Base-by-base conservation (phyloP, 2,797 vertebrate species). In the Sebastes cheni region DNA sequence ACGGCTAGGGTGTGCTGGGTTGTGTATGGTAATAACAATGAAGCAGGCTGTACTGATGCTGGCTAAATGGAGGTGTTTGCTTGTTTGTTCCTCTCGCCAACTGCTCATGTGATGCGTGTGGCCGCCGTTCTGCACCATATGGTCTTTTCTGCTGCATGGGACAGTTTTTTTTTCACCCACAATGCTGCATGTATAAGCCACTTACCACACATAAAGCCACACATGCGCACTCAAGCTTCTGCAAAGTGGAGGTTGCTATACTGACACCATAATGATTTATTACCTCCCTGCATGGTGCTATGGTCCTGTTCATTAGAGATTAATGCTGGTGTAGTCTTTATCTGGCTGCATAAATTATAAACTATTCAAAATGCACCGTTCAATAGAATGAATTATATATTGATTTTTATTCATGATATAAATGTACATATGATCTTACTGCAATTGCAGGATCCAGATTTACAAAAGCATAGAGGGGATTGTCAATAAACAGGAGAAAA, bases 71-170 rank as follows among this genome's bases (percentile, higher is more conserved):
- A 87, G 88, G 84, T 65, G 84, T 85, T 90, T 82, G 69, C 84
- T 77, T 89, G 77, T 90, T 89, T 88, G 84, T 86, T 81, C 65
- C 60, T 80, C 67, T 84, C 18, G 11, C 82, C 82, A 81, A 88
- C 75, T 86, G 88, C 68, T 80, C 77, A 80, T 91, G 86, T 90
- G 87, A 89, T 29, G 30, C n/a, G 20, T 30, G 75, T 27, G 84
- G 58, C 76, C 1, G 69, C 70, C 69, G 85, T 80, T 88, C 80
- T 68, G 61, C 84, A 86, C 91, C 93, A 93, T 93, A 93, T 95
- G 93, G 87, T 86, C 80, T 83, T 90, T 91, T 89, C 64, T 89
- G 90, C 82, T 88, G 87, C 79, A 78, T 50, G 13, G 67, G 55
- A 78, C 62, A 2, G 2, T 84, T 84, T 82, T 68, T 64, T 64